Evolutionary conservation across 2,888 invertebrate genomes (phyloP).

Genomic region (Xestia sexstrigata): DNA sequence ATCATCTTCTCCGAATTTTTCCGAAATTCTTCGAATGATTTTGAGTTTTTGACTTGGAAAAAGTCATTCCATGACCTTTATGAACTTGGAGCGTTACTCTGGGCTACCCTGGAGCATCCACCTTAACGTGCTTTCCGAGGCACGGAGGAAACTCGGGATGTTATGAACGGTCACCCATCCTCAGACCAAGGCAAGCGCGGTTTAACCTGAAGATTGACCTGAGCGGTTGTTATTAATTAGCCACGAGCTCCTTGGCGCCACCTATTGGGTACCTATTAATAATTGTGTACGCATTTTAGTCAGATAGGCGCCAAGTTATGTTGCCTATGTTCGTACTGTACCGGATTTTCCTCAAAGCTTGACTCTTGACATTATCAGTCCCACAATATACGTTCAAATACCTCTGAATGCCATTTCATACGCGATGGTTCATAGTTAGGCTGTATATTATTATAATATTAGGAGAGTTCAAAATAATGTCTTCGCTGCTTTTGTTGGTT

Average conservation of each 20-base stretch:
- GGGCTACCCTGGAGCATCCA: too few species aligned
- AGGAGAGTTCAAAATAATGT: background rate
- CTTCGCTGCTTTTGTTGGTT: background rate
- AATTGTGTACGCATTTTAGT: background rate
- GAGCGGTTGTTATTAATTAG: too few species aligned
- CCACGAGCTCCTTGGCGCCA: background rate
- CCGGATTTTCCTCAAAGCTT: conserved; percentile 65
- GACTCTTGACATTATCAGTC: conserved; percentile 55
- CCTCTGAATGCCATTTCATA: conserved; percentile 14
- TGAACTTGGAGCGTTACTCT: too few species aligned
- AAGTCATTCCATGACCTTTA: too few species aligned
- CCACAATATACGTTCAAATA: conserved; percentile 17
- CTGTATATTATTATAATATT: conserved; percentile 2
- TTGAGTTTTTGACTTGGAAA: too few species aligned
- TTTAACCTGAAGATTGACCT: too few species aligned
- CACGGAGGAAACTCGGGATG: too few species aligned
- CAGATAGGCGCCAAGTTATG: conserved; percentile 9
- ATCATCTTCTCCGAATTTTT: too few species aligned
- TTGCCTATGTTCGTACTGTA: conserved; percentile 5
- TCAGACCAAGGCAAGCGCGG: too few species aligned
- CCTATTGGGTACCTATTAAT: background rate
- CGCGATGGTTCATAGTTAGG: background rate
- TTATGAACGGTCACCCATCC: too few species aligned
- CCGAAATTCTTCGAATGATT: too few species aligned
- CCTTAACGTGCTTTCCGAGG: too few species aligned